Evolutionary conservation across 2,797 vertebrate genomes (phyloP).

Genomic region (Argya squamiceps): DNA sequence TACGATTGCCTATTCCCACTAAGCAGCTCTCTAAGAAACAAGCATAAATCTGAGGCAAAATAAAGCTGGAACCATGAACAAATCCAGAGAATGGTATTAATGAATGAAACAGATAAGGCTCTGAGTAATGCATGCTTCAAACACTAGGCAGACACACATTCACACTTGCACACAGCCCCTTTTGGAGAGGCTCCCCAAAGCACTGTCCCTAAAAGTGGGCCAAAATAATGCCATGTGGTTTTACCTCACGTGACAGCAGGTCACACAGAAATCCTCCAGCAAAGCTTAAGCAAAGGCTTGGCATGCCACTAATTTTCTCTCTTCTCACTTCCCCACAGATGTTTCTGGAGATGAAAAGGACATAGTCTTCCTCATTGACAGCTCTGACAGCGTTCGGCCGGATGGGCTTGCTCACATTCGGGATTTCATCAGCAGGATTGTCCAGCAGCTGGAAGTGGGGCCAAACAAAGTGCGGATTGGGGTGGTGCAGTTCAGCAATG

Average conservation of each 20-base stretch:
- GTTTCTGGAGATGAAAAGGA: conserved; percentile 84
- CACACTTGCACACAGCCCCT: not conserved
- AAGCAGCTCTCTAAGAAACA: not conserved
- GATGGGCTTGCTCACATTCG: conserved; percentile 86
- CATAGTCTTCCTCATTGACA: conserved; percentile 93
- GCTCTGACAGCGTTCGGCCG: conserved; percentile 78
- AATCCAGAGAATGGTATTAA: not conserved
- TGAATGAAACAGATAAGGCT: not conserved
- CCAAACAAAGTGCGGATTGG: conserved; percentile 86
- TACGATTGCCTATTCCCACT: not conserved
- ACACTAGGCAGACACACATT: not conserved
- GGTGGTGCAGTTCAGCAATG: conserved; percentile 88
- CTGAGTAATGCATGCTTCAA: not conserved
- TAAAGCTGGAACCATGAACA: not conserved
- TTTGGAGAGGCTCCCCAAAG: not conserved
- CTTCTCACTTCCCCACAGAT: not conserved
- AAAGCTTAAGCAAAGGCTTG: not conserved
- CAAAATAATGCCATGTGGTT: not conserved
- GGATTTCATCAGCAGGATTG: conserved; percentile 86
- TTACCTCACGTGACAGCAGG: not conserved
- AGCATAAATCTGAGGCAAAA: not conserved
- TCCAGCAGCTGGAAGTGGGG: conserved; percentile 85
- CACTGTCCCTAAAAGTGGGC: not conserved
- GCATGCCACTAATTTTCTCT: not conserved
- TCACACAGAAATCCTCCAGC: not conserved